A percentile compares a stretch with the other conserved stretches of the same genome.
phyloP scores from a whole-genome alignment of 53 echinoderm and acorn worm species.

The Astropecten irregularis region DNA sequence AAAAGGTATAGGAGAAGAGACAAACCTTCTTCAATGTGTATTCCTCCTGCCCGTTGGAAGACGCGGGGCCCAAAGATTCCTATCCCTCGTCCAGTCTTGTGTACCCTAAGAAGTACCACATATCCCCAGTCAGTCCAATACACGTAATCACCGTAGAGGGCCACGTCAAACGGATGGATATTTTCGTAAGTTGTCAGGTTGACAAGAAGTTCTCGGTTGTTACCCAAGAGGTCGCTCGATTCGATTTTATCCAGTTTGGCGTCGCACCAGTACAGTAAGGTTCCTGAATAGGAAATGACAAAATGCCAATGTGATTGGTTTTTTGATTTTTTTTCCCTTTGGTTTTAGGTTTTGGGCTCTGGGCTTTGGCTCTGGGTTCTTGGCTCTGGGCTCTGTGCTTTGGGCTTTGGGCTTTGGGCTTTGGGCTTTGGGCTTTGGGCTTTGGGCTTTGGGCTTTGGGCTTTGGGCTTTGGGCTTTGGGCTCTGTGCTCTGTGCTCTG shows the following conservation, averaged over 20 bases:
- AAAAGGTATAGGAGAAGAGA: neutral
- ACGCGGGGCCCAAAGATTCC: neutral
- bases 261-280: conserved; percentile 86
- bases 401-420: too few species aligned
- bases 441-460: too few species aligned
- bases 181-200: conserved; percentile 25
- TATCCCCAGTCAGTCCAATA: conserved; percentile 87
- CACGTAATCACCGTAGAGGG: conserved; percentile 42
- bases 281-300: too few species aligned
- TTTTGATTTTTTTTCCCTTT: too few species aligned
- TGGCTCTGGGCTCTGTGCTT: too few species aligned
- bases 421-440: too few species aligned
- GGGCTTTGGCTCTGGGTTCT: too few species aligned
- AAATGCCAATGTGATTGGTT: too few species aligned
- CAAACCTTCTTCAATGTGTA: conserved; percentile 38
- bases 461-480: too few species aligned
- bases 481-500: too few species aligned
- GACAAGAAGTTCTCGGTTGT: conserved; percentile 49
- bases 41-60: conserved; percentile 5
- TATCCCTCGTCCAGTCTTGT: neutral
- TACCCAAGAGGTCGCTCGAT: conserved; percentile 30
- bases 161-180: conserved; percentile 74
- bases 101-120: neutral
- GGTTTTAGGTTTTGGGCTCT: too few species aligned
- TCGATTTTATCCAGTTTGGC: conserved; percentile 73